Evolutionary conservation across 2,797 vertebrate genomes (phyloP).

Genomic region (Podargus strigoides): DNA sequence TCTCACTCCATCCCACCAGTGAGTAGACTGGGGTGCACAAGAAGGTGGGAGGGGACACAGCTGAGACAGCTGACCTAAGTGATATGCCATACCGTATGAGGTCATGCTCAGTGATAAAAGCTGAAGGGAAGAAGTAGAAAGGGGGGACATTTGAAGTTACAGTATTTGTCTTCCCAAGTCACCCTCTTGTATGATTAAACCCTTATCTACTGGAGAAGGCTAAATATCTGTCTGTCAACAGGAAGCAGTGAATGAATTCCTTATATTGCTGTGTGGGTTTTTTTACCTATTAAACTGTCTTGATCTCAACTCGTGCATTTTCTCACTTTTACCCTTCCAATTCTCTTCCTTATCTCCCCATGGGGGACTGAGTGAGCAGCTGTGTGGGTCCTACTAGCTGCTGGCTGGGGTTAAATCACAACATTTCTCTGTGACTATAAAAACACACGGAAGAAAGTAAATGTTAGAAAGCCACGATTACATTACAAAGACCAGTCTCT

Average conservation of each 20-base stretch:
- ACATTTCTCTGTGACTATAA: background rate
- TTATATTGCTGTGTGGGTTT: background rate
- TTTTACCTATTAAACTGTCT: background rate
- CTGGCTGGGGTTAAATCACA: background rate
- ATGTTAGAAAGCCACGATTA: background rate
- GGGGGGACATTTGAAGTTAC: background rate
- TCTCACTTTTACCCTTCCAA: background rate
- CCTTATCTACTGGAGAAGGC: background rate
- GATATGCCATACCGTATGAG: background rate
- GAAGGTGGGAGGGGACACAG: background rate
- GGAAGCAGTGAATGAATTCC: background rate
- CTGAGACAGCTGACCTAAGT: background rate
- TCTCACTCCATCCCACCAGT: rapidly evolving
- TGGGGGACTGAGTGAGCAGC: rapidly evolving
- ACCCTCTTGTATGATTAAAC: rapidly evolving
- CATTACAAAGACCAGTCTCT: background rate
- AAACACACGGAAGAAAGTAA: background rate
- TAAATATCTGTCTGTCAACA: background rate
- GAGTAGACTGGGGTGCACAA: background rate
- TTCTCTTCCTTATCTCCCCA: background rate
- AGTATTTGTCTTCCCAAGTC: background rate
- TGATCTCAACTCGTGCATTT: background rate
- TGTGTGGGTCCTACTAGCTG: background rate
- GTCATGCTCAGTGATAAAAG: background rate
- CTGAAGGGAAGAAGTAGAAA: background rate